These are phyloP conservation scores for Galeopsomyia nigrocyanea DNA, from an alignment of 2,888 invertebrate species.

Conservation along the genomic window DNA sequence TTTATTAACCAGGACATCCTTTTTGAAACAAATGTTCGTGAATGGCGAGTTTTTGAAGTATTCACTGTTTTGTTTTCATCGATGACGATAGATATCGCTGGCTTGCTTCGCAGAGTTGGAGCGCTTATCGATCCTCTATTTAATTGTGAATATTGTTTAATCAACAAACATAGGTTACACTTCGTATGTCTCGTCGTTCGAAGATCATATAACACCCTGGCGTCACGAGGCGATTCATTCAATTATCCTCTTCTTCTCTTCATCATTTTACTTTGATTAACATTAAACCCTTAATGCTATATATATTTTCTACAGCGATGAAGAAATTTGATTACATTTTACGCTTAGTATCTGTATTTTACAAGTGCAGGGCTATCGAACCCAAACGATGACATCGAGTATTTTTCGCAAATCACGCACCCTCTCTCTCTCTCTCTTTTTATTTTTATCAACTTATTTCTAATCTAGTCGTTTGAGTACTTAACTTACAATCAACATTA, in stretches of 20 bases:
- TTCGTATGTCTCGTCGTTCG: conserved; percentile 21
- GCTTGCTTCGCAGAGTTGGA: conserved; percentile 24
- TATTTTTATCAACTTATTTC: conserved; percentile 14
- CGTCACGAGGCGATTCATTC: conserved; percentile 34
- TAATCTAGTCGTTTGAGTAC: conserved; percentile 46
- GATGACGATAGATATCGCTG: conserved; percentile 12
- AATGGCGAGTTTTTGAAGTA: conserved; percentile 54
- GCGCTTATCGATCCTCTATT: conserved; percentile 27
- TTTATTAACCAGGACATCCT: conserved; percentile 68
- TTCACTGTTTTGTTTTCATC: conserved; percentile 49
- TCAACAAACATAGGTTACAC: conserved; percentile 44
- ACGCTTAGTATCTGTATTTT: conserved; percentile 57
- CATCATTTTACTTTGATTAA: conserved; percentile 40
- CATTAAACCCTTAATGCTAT: conserved; percentile 47
- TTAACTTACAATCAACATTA: conserved; percentile 50
- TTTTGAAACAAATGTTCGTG: conserved; percentile 62
- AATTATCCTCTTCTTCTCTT: conserved; percentile 32
- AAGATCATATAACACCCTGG: conserved; percentile 13
- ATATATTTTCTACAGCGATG: conserved; percentile 40
- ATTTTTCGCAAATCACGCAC: not conserved
- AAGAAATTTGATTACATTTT: conserved; percentile 56
- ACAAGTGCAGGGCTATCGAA: conserved; percentile 51
- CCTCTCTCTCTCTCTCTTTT: conserved; percentile 37
- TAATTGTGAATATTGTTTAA: conserved; percentile 26
- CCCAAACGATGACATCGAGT: conserved; percentile 14